phyloP scores from a whole-genome alignment of 37 sponge, comb jelly and placozoan species.

The Hormiphora californensis region DNA sequence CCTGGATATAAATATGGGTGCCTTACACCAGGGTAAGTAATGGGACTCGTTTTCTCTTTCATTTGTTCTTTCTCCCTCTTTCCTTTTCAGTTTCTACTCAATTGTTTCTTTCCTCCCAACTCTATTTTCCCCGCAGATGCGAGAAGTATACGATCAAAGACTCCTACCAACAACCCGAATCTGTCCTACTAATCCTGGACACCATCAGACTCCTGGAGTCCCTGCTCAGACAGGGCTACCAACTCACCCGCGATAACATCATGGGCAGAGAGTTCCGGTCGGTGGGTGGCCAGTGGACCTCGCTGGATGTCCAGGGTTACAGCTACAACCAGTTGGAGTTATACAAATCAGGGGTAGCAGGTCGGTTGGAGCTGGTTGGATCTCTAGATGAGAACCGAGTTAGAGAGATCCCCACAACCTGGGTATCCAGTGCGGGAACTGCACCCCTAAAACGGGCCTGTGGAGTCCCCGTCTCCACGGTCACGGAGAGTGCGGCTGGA shows the following conservation, averaged over 20 bases:
- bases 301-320: constrained; percentile 18
- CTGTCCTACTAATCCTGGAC: constrained; percentile 40
- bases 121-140: constrained; percentile 32
- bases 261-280: neutral
- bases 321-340: constrained; percentile 26
- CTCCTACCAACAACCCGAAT: neutral
- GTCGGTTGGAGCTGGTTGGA: constrained; percentile 14
- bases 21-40: neutral
- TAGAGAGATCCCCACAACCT: constrained; percentile 9
- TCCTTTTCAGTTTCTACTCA: neutral
- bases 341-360: constrained; percentile 2
- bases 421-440: neutral
- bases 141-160: constrained; percentile 28
- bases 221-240: neutral
- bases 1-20: neutral
- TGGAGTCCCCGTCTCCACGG: neutral
- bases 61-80: neutral
- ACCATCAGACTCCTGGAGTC: constrained; percentile 9
- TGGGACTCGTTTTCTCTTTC: neutral
- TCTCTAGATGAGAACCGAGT: constrained; percentile 5
- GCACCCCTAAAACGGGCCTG: neutral
- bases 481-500: neutral
- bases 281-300: neutral
- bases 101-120: neutral
- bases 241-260: neutral